Evolutionary conservation across 2,888 invertebrate species (phyloP).

Genomic region (Xylocampa areola): DNA sequence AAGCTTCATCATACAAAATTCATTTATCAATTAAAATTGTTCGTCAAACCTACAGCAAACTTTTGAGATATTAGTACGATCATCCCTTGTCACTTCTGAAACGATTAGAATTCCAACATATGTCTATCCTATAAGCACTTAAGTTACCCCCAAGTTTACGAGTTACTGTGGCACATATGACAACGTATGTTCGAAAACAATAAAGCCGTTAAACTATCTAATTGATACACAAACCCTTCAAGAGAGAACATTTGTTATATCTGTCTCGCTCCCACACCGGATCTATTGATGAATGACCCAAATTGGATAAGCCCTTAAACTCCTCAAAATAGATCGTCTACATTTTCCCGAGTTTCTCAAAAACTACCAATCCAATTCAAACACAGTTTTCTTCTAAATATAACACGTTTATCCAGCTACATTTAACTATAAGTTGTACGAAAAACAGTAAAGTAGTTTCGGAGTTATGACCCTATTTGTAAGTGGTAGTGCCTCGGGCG

Average conservation of each 20-base stretch:
- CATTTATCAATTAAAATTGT: neutral
- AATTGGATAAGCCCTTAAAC: conserved; percentile 15
- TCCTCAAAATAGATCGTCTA: neutral
- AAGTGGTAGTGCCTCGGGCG: conserved; percentile 24
- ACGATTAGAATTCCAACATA: conserved; percentile 22
- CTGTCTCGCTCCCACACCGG: conserved; percentile 57
- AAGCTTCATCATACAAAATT: no score
- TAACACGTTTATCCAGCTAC: neutral
- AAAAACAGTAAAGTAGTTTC: conserved; percentile 35
- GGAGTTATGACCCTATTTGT: conserved; percentile 42
- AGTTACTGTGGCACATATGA: conserved; percentile 32
- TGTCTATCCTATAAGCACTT: conserved; percentile 26
- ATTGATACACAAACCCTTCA: conserved; percentile 57
- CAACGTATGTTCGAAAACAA: conserved; percentile 41
- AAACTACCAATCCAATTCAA: conserved; percentile 1
- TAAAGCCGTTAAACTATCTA: conserved; percentile 56
- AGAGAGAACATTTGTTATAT: conserved; percentile 46
- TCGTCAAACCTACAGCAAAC: neutral
- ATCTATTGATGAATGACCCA: conserved; percentile 19
- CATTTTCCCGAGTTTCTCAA: conserved; percentile 25
- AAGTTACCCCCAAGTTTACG: conserved; percentile 39
- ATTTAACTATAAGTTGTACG: neutral
- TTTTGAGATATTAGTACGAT: neutral
- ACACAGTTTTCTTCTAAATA: neutral
- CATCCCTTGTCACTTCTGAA: conserved; percentile 3